A percentile compares a stretch with the other conserved stretches of the same genome.
phyloP scores from a whole-genome alignment of 2,113 vertebrate genomes.

The Nannobrachium achirus region DNA sequence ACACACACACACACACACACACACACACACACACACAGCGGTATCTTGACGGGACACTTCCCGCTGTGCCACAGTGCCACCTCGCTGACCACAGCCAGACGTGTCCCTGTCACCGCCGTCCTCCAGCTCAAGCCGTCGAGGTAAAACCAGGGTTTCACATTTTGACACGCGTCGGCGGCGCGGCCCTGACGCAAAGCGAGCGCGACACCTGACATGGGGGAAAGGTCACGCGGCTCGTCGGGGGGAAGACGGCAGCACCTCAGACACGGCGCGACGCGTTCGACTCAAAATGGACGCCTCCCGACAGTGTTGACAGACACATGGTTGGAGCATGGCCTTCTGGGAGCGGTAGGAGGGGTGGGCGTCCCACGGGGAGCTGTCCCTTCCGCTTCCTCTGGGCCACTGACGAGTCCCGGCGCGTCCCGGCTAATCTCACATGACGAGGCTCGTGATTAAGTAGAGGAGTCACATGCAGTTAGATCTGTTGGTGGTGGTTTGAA shows the following conservation, averaged over 20 bases:
- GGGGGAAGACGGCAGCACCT: conserved; percentile 71
- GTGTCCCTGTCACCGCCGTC: conserved; percentile 37
- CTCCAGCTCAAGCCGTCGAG: no score
- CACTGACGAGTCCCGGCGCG: conserved; percentile 60
- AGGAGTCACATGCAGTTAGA: conserved; percentile 61
- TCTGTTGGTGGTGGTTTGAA: conserved; percentile 15
- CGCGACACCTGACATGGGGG: conserved; percentile 76
- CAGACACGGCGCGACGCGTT: conserved; percentile 55
- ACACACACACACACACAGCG: not conserved
- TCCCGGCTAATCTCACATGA: conserved; percentile 66
- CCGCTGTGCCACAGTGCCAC: conserved; percentile 34
- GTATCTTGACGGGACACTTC: conserved; percentile 50
- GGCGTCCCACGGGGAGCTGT: conserved; percentile 73
- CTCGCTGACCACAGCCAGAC: conserved; percentile 44
- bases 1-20: not conserved
- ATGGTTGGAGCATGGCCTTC: conserved; percentile 78
- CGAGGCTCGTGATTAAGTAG: conserved; percentile 64
- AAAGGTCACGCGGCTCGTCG: conserved; percentile 76
- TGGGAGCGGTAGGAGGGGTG: conserved; percentile 77
- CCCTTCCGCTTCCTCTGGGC: conserved; percentile 68
- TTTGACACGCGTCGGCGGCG: conserved; percentile 66
- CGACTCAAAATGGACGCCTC: conserved; percentile 70
- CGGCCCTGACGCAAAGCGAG: conserved; percentile 67
- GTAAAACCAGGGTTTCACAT: conserved; percentile 27
- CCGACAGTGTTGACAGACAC: conserved; percentile 75